These are phyloP conservation scores for Seriola aureovittata DNA, from an alignment of 2,113 vertebrate genomes.

Conservation along the genomic window DNA sequence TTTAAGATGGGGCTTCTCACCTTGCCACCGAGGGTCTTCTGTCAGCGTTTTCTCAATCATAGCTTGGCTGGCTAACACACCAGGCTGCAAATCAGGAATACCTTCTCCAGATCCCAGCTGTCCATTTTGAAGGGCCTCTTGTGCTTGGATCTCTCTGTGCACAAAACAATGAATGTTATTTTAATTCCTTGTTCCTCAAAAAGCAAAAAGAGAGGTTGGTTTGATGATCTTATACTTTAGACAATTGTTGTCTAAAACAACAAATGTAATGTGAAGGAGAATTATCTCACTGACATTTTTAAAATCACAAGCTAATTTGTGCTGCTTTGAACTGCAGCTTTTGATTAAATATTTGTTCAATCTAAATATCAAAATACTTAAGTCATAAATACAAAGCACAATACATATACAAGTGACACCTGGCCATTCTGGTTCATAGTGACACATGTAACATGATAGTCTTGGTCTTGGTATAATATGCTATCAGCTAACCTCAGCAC, in stretches of 20 bases:
- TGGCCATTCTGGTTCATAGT: no score
- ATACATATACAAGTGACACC: not conserved
- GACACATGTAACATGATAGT: no score
- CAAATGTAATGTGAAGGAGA: not conserved
- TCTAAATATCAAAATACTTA: not conserved
- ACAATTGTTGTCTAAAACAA: not conserved
- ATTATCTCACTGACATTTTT: not conserved
- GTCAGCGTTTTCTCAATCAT: constrained; percentile 94
- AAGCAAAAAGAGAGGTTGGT: not conserved
- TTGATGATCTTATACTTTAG: not conserved
- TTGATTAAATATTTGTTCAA: not conserved
- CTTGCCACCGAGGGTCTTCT: constrained; percentile 94
- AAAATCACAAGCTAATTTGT: not conserved
- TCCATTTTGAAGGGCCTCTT: constrained; percentile 92
- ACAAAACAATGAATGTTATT: not conserved
- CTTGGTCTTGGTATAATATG: not conserved
- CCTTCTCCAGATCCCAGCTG: constrained; percentile 88
- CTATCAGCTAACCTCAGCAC: not conserved
- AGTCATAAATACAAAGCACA: not conserved
- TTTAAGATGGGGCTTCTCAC: constrained; percentile 49
- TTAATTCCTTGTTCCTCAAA: not conserved
- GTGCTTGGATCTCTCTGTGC: constrained; percentile 92
- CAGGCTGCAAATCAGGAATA: constrained; percentile 90
- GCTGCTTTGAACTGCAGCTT: no score
- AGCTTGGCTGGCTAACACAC: constrained; percentile 92